Conservation (phyloP, 2,113 vertebrate genomes). For the Heterochromis multidens region DNA sequence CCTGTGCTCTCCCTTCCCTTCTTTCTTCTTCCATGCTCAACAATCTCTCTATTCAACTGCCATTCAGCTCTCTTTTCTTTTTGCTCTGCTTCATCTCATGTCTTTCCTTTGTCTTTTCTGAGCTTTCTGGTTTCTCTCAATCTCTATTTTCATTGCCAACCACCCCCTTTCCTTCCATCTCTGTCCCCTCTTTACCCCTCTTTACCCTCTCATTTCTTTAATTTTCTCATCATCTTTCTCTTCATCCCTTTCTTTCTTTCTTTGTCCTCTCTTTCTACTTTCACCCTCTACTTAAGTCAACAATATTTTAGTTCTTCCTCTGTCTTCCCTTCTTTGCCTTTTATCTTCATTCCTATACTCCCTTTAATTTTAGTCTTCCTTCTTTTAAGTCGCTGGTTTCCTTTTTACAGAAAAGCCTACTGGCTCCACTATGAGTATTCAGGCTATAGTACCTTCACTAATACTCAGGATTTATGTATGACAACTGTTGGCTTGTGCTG, state of each 20-base stretch:
- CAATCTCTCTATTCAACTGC: not conserved
- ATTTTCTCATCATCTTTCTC: not conserved
- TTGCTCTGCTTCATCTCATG: not conserved
- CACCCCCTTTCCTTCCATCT: not conserved
- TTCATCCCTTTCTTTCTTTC: not conserved
- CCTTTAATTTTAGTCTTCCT: not conserved
- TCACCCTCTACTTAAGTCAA: not conserved
- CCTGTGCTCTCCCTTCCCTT: not conserved
- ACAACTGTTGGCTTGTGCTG: conserved; percentile 34
- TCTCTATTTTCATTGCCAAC: not conserved
- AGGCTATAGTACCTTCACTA: conserved; percentile 26
- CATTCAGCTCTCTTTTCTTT: not conserved
- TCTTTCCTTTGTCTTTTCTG: not conserved
- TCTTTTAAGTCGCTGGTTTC: conserved; percentile 9
- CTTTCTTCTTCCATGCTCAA: not conserved
- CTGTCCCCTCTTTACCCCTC: not conserved
- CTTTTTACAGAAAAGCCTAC: conserved; percentile 26
- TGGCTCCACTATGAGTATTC: conserved; percentile 11
- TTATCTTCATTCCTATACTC: not conserved
- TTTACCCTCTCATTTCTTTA: not conserved
- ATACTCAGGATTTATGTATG: conserved; percentile 53
- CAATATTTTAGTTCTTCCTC: not conserved
- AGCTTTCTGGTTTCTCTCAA: not conserved
- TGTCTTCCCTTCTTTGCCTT: not conserved
- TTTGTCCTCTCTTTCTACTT: not conserved